Conservation (phyloP, 2,113 vertebrate species). For the Saccopteryx bilineata region DNA sequence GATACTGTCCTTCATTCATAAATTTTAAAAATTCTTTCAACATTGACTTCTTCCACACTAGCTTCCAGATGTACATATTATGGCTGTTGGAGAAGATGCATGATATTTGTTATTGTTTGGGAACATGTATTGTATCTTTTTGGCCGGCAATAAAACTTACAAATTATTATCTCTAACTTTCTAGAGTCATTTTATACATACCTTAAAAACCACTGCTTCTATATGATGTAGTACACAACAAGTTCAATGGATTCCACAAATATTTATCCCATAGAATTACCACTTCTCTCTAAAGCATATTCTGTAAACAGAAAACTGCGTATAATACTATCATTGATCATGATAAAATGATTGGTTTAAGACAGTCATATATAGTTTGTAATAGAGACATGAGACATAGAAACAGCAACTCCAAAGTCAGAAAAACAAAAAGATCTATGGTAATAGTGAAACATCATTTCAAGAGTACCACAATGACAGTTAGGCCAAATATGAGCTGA, state of each 20-base stretch:
- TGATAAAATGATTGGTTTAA: not conserved
- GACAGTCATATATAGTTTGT: not conserved
- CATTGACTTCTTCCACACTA: not conserved
- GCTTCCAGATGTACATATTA: not conserved
- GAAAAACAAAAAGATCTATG: not conserved
- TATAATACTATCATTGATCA: not conserved
- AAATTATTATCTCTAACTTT: not conserved
- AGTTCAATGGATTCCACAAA: not conserved
- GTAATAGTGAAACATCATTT: not conserved
- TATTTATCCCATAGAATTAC: not conserved
- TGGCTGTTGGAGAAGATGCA: not conserved
- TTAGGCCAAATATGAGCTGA: not conserved
- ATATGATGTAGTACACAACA: not conserved
- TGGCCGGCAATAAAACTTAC: not conserved
- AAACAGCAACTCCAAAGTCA: not conserved
- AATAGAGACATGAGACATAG: not conserved
- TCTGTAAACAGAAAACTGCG: not conserved
- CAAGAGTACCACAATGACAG: rapidly evolving
- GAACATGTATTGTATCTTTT: not conserved
- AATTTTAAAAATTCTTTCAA: not conserved
- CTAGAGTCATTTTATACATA: not conserved
- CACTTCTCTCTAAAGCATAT: not conserved
- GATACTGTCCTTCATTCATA: not conserved
- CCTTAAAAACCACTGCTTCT: not conserved
- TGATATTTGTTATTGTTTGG: not conserved